phyloP scores from a whole-genome alignment of 2,888 invertebrate genomes.

The Mythimna lalbum region DNA sequence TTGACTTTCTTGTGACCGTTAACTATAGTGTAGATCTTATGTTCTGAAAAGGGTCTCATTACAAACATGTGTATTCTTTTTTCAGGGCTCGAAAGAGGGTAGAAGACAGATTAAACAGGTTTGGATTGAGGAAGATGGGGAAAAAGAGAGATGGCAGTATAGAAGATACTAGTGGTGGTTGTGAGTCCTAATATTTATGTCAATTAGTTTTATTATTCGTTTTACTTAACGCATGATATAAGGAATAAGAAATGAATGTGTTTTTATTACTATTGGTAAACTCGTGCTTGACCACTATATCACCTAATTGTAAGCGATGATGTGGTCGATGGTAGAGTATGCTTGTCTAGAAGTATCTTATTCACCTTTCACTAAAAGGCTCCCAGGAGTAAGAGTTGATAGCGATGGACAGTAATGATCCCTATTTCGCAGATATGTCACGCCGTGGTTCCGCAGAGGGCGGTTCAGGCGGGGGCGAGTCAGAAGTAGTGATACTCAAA shows the following conservation, averaged over 20 bases:
- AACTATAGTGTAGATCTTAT: not conserved
- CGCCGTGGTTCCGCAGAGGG: conserved; percentile 96
- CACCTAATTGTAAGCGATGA: too few species aligned
- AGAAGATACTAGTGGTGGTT: conserved; percentile 95
- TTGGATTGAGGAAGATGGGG: conserved; percentile 95
- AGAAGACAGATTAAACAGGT: conserved; percentile 96
- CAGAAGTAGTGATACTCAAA: conserved; percentile 96
- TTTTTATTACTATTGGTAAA: too few species aligned
- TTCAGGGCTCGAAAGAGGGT: conserved; percentile 96
- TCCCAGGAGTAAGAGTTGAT: too few species aligned
- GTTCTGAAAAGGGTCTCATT: not conserved
- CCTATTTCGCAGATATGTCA: conserved; percentile 83
- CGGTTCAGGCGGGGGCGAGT: conserved; percentile 93
- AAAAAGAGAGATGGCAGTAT: conserved; percentile 97
- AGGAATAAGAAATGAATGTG: too few species aligned
- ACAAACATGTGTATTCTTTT: not conserved
- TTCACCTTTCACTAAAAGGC: too few species aligned
- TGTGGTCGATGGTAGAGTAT: too few species aligned
- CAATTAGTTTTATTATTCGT: not conserved
- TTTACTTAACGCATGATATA: not conserved
- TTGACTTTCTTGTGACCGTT: not conserved
- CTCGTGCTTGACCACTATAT: too few species aligned
- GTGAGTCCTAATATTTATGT: conserved; percentile 84
- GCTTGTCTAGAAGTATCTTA: too few species aligned
- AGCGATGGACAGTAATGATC: too few species aligned